Evolutionary conservation across 2,113 vertebrate species (phyloP), one percentile per base, ranked within the genome.

Genomic region (Gnathonemus longibarbis): DNA sequence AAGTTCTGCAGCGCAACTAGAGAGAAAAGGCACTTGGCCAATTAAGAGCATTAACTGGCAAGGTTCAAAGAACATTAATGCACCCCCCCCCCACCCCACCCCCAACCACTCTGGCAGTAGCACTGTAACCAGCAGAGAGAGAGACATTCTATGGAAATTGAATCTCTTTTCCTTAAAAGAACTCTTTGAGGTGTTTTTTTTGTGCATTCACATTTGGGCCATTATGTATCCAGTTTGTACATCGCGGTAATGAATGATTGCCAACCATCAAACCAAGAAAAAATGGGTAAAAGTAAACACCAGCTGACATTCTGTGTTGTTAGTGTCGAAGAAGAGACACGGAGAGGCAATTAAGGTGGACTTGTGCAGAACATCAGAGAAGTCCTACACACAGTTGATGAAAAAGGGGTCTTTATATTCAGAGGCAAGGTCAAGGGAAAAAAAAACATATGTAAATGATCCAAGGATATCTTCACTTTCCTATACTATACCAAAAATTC

Each of bases 51-150:
- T 74, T 87, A 42, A 74, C 49, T 45, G 77, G 35, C 27, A 35
- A 31, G 50, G 89, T 89, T 89, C 88, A 89, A 89, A 89, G 58
- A 74, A 15, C 31, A 35, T 3, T 42, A 35, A 24, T 58, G 35
- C 49, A 27, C 24, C 21, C 56, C 19, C 56, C 19, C 56, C 50
- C 10, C 49, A 62, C 42, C 58, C 13, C 52, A 56, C 19, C 56
- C 56, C 56, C 56, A 0, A 62, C 27, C n/a, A 11, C 53, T 88
- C 84, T 84, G 7, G 3, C 77, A 62, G 83, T 10, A 84, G 49
- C 39, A 35, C 10, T 21, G 77, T 27, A 11, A 53, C 74, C 19
- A 35, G 50, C 35, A 39, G 46, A 56, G n/a, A 85, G 50, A 46
- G 53, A 50, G 56, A 42, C n/a, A 8, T 27, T 31, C 84, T 84